Base-by-base conservation (phyloP, 2,113 vertebrate genomes). In the Oceanites oceanicus region DNA sequence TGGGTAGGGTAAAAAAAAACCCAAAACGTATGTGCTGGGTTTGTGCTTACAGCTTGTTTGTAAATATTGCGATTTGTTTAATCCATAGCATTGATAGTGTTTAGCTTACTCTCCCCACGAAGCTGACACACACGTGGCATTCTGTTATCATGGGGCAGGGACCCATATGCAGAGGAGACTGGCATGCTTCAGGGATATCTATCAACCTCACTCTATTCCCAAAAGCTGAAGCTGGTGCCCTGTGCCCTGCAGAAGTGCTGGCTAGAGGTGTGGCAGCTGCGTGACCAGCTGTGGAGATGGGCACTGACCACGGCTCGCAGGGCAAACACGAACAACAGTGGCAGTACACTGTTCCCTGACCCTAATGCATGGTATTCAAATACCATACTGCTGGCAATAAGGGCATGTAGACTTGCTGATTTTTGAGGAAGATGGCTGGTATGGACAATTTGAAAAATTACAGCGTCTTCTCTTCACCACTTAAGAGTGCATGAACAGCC, bases 51-150 rank as follows among this genome's bases (percentile, higher is more conserved):
- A 62, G 38, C 47, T 84, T 78, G 68, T 87, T 89, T 84, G 70
- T 86, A 94, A 96, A 89, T 77, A 55, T 3, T 80, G 20, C 5
- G 2, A 27, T 84, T 74, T 97, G 59, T 89, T 89, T 95, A 84
- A 77, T 56, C 52, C 70, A 38, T 50, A 70, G 42, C 55, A 67
- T 67, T 74, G 77, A 34, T 70, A 65, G 68, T 66, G 76, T 94
- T 96, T 63, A 47, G 58, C 38, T 89, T 74, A 27, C 38, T 70
- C 25, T 58, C 42, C 72, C 25, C 63, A 25, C 2, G 3, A 70
- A 52, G 44, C 79, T 83, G 66, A 79, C 38, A n/a, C 29, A 40
- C 56, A 63, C 0, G 0, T 92, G 86, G 13, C 67, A 67, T 90
- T 79, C 70, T 82, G 61, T 78, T 88, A 5, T 8, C 0, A 0